phyloP scores from a whole-genome alignment of 2,888 invertebrate species.

The Lomographa bimaculata region DNA sequence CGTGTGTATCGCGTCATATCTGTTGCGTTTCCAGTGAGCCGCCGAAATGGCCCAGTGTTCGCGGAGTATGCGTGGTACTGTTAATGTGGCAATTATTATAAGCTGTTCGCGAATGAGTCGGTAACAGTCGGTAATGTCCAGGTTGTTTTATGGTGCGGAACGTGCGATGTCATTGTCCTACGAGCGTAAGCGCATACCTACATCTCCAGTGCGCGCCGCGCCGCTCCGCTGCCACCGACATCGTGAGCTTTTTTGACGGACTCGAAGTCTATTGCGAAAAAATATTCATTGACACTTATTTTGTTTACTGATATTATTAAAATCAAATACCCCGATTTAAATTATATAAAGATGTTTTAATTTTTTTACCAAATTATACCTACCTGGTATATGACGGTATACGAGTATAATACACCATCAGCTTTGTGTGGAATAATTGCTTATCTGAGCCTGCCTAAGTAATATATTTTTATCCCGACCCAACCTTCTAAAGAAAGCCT shows the following conservation, averaged over 20 bases:
- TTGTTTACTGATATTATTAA: too few species aligned
- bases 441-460: constrained; percentile 1
- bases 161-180: constrained; percentile 81
- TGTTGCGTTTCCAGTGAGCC: constrained; percentile 34
- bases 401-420: too few species aligned
- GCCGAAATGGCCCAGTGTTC: constrained; percentile 49
- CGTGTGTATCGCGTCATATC: constrained; percentile 9
- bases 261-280: constrained; percentile 22
- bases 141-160: constrained; percentile 80
- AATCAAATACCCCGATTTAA: too few species aligned
- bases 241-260: constrained; percentile 31
- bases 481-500: constrained; percentile 13
- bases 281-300: too few species aligned
- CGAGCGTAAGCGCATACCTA: constrained; percentile 55
- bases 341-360: too few species aligned
- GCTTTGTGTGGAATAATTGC: background rate
- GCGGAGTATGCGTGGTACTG: constrained; percentile 52
- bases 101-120: constrained; percentile 56
- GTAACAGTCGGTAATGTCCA: constrained; percentile 68
- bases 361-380: too few species aligned
- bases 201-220: constrained; percentile 39
- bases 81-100: constrained; percentile 61
- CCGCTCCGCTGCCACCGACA: constrained; percentile 39
- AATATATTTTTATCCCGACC: background rate
- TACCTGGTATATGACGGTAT: too few species aligned